These are phyloP conservation scores for Ypsolopha sequella DNA, from an alignment of 2,888 invertebrate genomes.

Conservation along the genomic window DNA sequence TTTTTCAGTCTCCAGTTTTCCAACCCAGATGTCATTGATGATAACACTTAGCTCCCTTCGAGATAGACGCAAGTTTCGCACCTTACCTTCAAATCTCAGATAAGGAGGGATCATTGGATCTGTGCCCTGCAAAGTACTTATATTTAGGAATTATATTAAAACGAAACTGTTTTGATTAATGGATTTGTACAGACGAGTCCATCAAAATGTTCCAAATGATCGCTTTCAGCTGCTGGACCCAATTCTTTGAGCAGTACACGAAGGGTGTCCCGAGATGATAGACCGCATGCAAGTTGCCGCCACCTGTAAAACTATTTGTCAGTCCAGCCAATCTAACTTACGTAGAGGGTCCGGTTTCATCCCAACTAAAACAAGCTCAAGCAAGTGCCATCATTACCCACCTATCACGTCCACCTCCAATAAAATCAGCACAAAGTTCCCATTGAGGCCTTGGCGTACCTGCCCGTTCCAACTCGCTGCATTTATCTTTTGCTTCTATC, in stretches of 20 bases:
- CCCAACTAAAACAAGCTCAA: too few relatives aligned
- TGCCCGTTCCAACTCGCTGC: conserved; percentile 51
- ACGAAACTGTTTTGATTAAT: too few relatives aligned
- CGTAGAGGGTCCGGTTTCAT: too few relatives aligned
- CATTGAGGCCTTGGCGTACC: conserved; percentile 63
- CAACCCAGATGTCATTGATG: conserved; percentile 60
- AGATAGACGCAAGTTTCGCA: conserved; percentile 61
- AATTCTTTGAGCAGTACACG: conserved; percentile 56
- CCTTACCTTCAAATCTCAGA: conserved; percentile 49
- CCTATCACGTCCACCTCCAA: conserved; percentile 59
- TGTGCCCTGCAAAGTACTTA: conserved; percentile 32
- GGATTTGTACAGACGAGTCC: conserved; percentile 34
- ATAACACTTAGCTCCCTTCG: conserved; percentile 58
- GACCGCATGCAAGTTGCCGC: conserved; percentile 49
- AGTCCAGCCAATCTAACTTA: too few relatives aligned
- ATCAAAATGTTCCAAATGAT: conserved; percentile 57
- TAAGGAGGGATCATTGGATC: conserved; percentile 55
- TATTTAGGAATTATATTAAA: neutral
- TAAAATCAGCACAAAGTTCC: conserved; percentile 61
- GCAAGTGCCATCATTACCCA: conserved; percentile 10
- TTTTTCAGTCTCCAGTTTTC: conserved; percentile 25
- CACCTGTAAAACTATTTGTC: conserved; percentile 27
- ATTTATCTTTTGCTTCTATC: conserved; percentile 47
- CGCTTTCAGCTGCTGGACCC: conserved; percentile 57
- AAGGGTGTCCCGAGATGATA: conserved; percentile 49